A percentile compares a stretch with the other conserved stretches of the same genome.
These are phyloP conservation scores for Acomys russatus DNA, from an alignment of 2,797 vertebrate genomes.

Conservation along the genomic window DNA sequence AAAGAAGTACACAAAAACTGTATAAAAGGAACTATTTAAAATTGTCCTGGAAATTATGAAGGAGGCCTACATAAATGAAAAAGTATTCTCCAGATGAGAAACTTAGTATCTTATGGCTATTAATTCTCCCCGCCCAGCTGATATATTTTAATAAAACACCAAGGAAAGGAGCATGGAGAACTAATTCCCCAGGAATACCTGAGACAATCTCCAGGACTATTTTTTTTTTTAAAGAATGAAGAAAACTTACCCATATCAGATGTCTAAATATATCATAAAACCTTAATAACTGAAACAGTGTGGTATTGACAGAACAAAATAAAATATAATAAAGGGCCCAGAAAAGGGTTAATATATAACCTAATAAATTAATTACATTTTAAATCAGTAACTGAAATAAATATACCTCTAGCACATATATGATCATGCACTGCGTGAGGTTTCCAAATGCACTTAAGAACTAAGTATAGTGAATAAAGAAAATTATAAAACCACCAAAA, in stretches of 20 bases:
- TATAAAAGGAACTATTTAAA: slow-evolving; percentile 16
- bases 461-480: slow-evolving; percentile 35
- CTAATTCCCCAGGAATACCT: slow-evolving; percentile 45
- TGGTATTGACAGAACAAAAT: slow-evolving; percentile 53
- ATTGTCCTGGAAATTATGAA: slow-evolving; percentile 55
- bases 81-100: slow-evolving; percentile 34
- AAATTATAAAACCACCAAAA: slow-evolving; percentile 45
- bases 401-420: not conserved
- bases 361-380: slow-evolving; percentile 62
- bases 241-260: slow-evolving; percentile 7
- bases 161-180: slow-evolving; percentile 20
- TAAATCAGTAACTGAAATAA: slow-evolving; percentile 42
- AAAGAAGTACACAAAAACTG: slow-evolving; percentile 54
- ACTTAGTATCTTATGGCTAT: not conserved
- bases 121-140: not conserved
- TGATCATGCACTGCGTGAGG: not conserved
- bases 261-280: slow-evolving; percentile 59
- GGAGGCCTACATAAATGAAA: slow-evolving; percentile 49
- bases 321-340: not conserved
- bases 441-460: slow-evolving; percentile 59
- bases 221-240: slow-evolving; percentile 24
- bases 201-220: slow-evolving; percentile 43
- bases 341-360: slow-evolving; percentile 32
- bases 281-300: slow-evolving; percentile 67
- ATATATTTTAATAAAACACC: slow-evolving; percentile 52